Percentiles rank a stretch among this genome's conserved stretches.
Evolutionary conservation across 1,140 invertebrate species (phyloP).

Genomic region (Atopsyche davidsoni): DNA sequence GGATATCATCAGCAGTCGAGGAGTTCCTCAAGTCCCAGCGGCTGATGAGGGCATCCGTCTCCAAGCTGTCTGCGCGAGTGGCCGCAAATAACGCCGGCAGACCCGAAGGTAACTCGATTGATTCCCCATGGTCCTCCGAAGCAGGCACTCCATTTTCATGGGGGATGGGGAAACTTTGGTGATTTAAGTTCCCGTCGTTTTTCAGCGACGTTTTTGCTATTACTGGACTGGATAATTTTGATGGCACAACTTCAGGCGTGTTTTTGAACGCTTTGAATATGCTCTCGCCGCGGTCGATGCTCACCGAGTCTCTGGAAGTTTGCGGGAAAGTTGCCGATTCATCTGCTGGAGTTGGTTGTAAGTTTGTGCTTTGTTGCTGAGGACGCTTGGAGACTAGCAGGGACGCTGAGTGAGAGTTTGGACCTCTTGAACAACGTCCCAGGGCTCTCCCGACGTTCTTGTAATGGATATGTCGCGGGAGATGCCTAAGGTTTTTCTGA

Average conservation of each 20-base stretch:
- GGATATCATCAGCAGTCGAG: background rate
- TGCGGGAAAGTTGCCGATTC: too few relatives aligned
- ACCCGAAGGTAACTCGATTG: too few relatives aligned
- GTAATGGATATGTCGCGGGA: constrained; percentile 25
- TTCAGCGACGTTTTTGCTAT: too few relatives aligned
- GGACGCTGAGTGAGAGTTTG: constrained; percentile 7
- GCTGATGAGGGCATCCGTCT: constrained; percentile 19
- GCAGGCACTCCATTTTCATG: too few relatives aligned
- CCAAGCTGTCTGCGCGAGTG: background rate
- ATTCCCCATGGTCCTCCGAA: too few relatives aligned
- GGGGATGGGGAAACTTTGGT: too few relatives aligned
- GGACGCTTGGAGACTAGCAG: constrained; percentile 2
- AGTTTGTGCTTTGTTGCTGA: background rate
- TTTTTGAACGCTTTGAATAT: too few relatives aligned
- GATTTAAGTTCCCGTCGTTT: too few relatives aligned
- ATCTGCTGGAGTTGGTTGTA: background rate
- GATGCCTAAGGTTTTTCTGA: constrained; percentile 26
- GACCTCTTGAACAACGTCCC: constrained; percentile 18
- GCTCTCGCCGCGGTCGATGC: too few relatives aligned
- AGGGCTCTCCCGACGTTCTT: constrained; percentile 15
- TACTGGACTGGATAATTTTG: too few relatives aligned
- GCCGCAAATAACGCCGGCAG: constrained; percentile 11
- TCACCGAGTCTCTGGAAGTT: too few relatives aligned
- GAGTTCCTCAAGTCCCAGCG: constrained; percentile 21
- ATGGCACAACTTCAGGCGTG: too few relatives aligned